Base-by-base conservation (phyloP, 2,888 invertebrate genomes). In the Andrena hattorfiana region DNA sequence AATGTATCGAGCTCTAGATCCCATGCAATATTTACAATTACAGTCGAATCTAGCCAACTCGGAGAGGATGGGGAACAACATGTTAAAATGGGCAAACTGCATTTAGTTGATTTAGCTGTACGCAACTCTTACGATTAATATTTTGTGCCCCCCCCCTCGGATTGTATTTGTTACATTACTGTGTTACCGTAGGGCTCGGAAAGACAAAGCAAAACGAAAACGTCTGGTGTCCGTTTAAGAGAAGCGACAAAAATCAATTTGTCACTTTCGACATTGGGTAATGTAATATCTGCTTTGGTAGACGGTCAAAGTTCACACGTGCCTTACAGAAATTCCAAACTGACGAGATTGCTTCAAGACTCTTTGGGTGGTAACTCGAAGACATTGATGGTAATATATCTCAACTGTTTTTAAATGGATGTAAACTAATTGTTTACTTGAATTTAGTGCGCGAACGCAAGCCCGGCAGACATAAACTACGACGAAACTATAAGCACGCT, bases 201-300 rank as follows among this genome's bases (percentile, higher is more conserved):
- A 94, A 96, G 99, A 32, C 99, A 99, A 93, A 98, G 98, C 91
- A 99, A 99, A 94, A 99, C 99, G 0, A 99, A 99, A 90, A 98
- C 99, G 0, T 97, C 97, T 42, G 98, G 99, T 35, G 97, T 98
- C 85, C 95, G 99, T 0, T 95, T 99, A 72, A 98, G 99, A 92
- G 99, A 99, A 94, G 99, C 99, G 0, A 98, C 99, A 0, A 99
- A 99, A 94, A 99, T 99, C 88, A 99, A 99, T 95, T 96, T 99
- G 83, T 99, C 99, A 0, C 96, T 99, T 0, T 99, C 99, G 0
- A 99, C 99, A 0, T 95, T 99, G 73, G 99, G 99, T 32, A 99
- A 99, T 94, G 99, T 99, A 2, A 99, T 99, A 89, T 99, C 99
- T 4, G 99, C 99, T 1, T 95, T 99, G 84, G 99, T 99, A 2